phyloP scores from a whole-genome alignment of 2,888 invertebrate genomes.

The Idaea biselata region DNA sequence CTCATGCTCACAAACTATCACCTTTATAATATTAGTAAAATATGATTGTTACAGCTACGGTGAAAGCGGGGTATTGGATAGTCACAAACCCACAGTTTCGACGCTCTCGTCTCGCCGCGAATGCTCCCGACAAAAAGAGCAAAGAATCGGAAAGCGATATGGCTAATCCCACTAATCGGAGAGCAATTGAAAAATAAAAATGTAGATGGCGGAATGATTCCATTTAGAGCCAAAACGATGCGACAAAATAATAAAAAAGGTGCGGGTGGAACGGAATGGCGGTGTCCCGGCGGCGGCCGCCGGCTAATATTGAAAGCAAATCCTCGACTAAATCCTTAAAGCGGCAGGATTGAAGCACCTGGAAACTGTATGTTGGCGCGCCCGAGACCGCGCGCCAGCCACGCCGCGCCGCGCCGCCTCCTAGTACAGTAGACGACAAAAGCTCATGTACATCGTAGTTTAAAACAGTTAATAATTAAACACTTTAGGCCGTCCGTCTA shows the following conservation, averaged over 20 bases:
- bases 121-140: constrained; percentile 71
- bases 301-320: constrained; percentile 82
- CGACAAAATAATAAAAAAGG: constrained; percentile 81
- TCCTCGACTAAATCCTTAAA: constrained; percentile 80
- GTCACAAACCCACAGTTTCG: constrained; percentile 26
- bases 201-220: constrained; percentile 81
- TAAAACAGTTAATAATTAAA: too few species aligned
- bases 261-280: constrained; percentile 66
- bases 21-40: constrained; percentile 18
- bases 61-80: constrained; percentile 42
- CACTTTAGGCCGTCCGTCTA: too few species aligned
- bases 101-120: constrained; percentile 48
- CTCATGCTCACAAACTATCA: too few species aligned
- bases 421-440: constrained; percentile 26
- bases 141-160: constrained; percentile 78
- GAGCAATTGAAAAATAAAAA: constrained; percentile 82
- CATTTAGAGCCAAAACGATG: constrained; percentile 80
- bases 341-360: constrained; percentile 77
- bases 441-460: constrained; percentile 24
- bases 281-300: constrained; percentile 57
- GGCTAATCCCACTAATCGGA: constrained; percentile 80
- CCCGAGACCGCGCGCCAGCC: constrained; percentile 37
- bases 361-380: constrained; percentile 72
- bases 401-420: constrained; percentile 23
- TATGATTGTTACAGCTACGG: constrained; percentile 21